Base-by-base conservation (phyloP, 2,113 vertebrate genomes). In the Romanogobio albipinnatus region DNA sequence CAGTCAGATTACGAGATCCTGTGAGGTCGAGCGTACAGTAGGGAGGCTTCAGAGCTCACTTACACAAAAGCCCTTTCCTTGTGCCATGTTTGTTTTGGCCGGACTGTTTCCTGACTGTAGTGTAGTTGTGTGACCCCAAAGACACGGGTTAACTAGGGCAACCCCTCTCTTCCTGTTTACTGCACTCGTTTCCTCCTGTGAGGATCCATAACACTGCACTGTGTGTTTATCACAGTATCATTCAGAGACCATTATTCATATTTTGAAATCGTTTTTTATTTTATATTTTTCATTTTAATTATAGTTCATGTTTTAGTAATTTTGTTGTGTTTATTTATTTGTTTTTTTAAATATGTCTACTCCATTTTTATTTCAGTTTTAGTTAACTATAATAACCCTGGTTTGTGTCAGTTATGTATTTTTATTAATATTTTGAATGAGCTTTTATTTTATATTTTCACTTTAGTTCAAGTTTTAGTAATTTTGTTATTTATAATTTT, bases 151-250 rank as follows among this genome's bases (percentile, higher is more conserved):
- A 80, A 90, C 82, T 85, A 73, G 85, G 89, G 90, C 92, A 78
- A 89, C 89, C 88, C 89, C 86, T 87, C 79, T 79, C 36, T 93
- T 93, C 94, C 92, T 93, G 92, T 94, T 93, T 94, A 93, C 92
- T 90, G 91, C 89, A 89, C 82, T 92, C 51, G 76, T 56, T 76
- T 82, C 86, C 84, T 86, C 49, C 89, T 88, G 64, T 68, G 22
- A 84, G 84, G 75, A 58, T 87, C 24, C 33, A 19, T 59, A 56
- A 68, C 26, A 29, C 78, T 56, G 53, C 17, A 9, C 29, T 36
- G 64, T 66, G 64, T 19, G 33, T 43, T 36, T 70, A 15, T 36
- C 3, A 10, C 1, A 7, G 0, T 19, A 36, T 70, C 33, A 36
- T 9, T 33, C 2, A 9, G 1, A 33, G 3, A 66, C 6, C 1